A percentile compares a stretch with the other conserved stretches of the same genome.
These are phyloP conservation scores for Campoplex capitator DNA, from an alignment of 2,888 invertebrate species.

Conservation along the genomic window DNA sequence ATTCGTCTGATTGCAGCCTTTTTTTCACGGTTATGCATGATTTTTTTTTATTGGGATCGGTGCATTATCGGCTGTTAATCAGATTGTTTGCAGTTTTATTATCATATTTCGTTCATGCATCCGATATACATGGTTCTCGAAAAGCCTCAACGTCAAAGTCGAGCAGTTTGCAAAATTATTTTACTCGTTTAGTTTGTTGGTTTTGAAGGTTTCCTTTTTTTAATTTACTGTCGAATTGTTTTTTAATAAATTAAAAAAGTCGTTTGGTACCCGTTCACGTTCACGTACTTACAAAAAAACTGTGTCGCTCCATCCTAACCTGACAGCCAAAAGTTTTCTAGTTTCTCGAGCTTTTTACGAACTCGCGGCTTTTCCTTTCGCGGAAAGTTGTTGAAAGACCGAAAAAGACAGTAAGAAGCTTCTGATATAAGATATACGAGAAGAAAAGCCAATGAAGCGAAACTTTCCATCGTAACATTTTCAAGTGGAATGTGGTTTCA, in stretches of 20 bases:
- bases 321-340: slow-evolving; percentile 52
- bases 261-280: neutral
- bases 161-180: neutral
- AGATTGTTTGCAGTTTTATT: neutral
- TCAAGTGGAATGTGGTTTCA: slow-evolving; percentile 8
- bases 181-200: neutral
- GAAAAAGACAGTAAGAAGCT: slow-evolving; percentile 28
- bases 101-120: neutral
- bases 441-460: neutral
- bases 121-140: neutral
- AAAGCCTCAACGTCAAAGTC: neutral
- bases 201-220: neutral
- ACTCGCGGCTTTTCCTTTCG: slow-evolving; percentile 14
- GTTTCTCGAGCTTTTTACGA: slow-evolving; percentile 45
- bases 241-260: neutral
- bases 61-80: neutral
- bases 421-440: neutral
- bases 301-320: neutral
- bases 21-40: neutral
- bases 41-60: neutral
- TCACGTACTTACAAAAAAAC: neutral
- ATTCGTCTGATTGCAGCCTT: neutral
- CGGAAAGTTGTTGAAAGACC: slow-evolving; percentile 49
- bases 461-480: neutral
- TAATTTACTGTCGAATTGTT: neutral